These are phyloP conservation scores for Geothlypis trichas DNA, from an alignment of 2,113 vertebrate genomes.

Conservation along the genomic window DNA sequence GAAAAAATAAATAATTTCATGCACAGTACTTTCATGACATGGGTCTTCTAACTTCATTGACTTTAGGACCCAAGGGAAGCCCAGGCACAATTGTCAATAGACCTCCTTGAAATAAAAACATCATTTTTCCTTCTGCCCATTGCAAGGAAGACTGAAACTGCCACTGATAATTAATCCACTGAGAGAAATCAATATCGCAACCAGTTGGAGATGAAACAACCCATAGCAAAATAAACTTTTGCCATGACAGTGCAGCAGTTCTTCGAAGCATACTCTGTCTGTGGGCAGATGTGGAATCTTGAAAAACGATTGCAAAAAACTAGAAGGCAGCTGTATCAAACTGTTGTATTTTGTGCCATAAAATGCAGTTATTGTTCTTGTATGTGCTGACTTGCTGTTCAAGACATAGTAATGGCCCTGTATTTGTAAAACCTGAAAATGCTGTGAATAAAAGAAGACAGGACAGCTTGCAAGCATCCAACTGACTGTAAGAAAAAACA, in stretches of 20 bases:
- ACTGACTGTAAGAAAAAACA: not conserved
- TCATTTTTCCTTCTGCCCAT: slow-evolving; percentile 75
- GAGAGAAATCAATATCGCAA: slow-evolving; percentile 79
- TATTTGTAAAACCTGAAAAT: not conserved
- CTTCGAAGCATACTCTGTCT: slow-evolving; percentile 14
- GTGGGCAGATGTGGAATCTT: slow-evolving; percentile 28
- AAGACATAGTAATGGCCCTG: not conserved
- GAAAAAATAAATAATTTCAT: slow-evolving; percentile 63
- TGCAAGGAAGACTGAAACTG: slow-evolving; percentile 71
- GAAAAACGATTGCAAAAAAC: slow-evolving; percentile 32
- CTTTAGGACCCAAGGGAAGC: slow-evolving; percentile 65
- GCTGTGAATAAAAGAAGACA: not conserved
- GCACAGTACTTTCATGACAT: slow-evolving; percentile 35
- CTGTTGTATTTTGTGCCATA: not conserved
- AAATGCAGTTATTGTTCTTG: slow-evolving; percentile 61
- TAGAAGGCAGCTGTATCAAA: slow-evolving; percentile 17
- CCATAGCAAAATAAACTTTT: slow-evolving; percentile 74
- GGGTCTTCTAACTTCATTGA: slow-evolving; percentile 51
- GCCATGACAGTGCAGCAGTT: slow-evolving; percentile 21
- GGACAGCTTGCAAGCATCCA: not conserved
- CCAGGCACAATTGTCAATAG: slow-evolving; percentile 65
- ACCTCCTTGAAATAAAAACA: slow-evolving; percentile 76
- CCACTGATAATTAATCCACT: slow-evolving; percentile 78
- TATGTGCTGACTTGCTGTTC: not conserved
- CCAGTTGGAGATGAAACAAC: slow-evolving; percentile 74